These are phyloP conservation scores for Buphagus erythrorhynchus DNA, from an alignment of 2,797 vertebrate species.

Conservation along the genomic window DNA sequence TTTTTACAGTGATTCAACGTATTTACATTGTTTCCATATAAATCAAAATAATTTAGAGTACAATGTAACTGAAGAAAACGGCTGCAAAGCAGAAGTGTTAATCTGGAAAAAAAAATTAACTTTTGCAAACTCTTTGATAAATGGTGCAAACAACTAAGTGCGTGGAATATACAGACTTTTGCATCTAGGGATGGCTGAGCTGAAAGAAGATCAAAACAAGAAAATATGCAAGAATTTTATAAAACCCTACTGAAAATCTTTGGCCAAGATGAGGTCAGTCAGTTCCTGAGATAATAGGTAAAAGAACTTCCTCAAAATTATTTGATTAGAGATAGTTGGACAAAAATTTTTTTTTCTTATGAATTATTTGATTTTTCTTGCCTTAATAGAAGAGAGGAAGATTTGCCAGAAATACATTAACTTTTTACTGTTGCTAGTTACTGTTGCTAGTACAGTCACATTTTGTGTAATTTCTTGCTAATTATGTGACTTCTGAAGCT, in stretches of 20 bases:
- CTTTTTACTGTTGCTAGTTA: background rate
- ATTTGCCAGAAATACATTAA: background rate
- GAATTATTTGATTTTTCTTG: background rate
- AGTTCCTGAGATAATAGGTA: background rate
- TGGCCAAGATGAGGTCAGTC: background rate
- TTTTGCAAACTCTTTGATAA: background rate
- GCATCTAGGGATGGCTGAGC: background rate
- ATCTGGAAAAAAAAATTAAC: background rate
- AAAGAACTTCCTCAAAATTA: background rate
- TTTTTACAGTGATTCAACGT: background rate
- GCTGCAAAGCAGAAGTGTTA: background rate
- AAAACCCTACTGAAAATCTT: background rate
- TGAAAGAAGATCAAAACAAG: background rate
- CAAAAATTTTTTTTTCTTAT: background rate
- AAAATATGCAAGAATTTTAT: background rate
- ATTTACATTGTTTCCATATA: background rate
- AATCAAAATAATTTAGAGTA: background rate
- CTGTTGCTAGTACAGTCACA: background rate
- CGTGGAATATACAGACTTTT: background rate
- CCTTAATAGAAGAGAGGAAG: background rate
- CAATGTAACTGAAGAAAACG: background rate
- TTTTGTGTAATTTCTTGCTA: background rate
- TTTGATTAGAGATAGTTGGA: background rate
- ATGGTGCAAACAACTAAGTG: accelerated
- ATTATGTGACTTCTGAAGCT: background rate